phyloP scores from a whole-genome alignment of 2,888 invertebrate species.

The Parthenolecanium corni region DNA sequence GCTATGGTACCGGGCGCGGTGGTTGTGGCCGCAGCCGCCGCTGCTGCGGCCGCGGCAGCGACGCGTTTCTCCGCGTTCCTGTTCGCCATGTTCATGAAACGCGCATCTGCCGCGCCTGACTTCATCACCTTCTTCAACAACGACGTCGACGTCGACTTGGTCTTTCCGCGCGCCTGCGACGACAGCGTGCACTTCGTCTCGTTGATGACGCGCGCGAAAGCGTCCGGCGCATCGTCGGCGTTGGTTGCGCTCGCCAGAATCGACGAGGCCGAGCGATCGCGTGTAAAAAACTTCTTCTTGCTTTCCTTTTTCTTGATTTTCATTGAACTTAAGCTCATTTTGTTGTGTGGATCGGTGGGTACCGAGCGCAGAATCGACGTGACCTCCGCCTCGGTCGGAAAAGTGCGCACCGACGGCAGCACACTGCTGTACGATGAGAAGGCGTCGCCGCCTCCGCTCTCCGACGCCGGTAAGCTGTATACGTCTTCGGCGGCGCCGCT shows the following conservation, averaged over 20 bases:
- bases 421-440: conserved; percentile 24
- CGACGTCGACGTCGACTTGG: conserved; percentile 29
- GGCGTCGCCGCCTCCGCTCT: neutral
- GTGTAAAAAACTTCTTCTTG: conserved; percentile 41
- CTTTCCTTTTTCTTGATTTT: conserved; percentile 46
- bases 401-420: conserved; percentile 31
- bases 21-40: neutral
- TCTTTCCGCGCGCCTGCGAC: conserved; percentile 29
- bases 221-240: conserved; percentile 15
- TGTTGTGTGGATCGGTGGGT: conserved; percentile 33
- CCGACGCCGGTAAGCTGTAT: neutral
- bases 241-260: conserved; percentile 39
- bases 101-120: conserved; percentile 35
- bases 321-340: conserved; percentile 32
- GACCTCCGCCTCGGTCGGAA: conserved; percentile 36
- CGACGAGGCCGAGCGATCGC: conserved; percentile 41
- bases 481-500: too few relatives aligned
- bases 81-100: conserved; percentile 32
- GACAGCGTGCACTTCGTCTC: conserved; percentile 18
- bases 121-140: conserved; percentile 35
- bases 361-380: conserved; percentile 35
- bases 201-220: conserved; percentile 29
- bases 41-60: too few relatives aligned
- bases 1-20: too few relatives aligned
- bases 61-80: conserved; percentile 17